These are phyloP conservation scores for Peucedramus taeniatus DNA, from an alignment of 2,113 vertebrate genomes.

Conservation along the genomic window DNA sequence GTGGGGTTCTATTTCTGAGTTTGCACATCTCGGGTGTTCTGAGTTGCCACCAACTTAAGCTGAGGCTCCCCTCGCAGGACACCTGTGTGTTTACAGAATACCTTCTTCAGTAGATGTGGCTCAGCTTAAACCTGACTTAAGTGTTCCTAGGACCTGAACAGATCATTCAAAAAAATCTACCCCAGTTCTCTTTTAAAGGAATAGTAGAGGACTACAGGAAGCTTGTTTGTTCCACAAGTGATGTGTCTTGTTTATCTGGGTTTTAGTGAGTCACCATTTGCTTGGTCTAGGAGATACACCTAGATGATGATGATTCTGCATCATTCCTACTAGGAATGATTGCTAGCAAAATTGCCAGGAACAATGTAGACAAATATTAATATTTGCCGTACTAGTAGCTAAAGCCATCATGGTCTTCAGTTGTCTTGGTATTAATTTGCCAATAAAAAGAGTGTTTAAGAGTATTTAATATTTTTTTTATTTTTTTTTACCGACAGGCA, in stretches of 20 bases:
- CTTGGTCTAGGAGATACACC: background rate
- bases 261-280: background rate
- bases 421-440: background rate
- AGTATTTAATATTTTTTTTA: background rate
- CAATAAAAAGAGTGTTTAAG: background rate
- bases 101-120: background rate
- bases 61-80: background rate
- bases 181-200: background rate
- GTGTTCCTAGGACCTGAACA: background rate
- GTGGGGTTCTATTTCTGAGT: background rate
- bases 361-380: background rate
- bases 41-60: background rate
- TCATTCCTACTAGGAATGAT: background rate
- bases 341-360: background rate
- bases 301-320: background rate
- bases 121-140: background rate
- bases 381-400: background rate
- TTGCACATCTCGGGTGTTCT: background rate
- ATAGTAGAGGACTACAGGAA: background rate
- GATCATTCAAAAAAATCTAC: background rate
- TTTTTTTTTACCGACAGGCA: constrained; percentile 58
- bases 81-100: background rate
- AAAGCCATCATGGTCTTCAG: background rate
- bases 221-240: background rate
- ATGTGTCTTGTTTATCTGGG: background rate